These are phyloP conservation scores for Brachionus paranguensis DNA, from an alignment of 1,140 invertebrate genomes.

Conservation along the genomic window DNA sequence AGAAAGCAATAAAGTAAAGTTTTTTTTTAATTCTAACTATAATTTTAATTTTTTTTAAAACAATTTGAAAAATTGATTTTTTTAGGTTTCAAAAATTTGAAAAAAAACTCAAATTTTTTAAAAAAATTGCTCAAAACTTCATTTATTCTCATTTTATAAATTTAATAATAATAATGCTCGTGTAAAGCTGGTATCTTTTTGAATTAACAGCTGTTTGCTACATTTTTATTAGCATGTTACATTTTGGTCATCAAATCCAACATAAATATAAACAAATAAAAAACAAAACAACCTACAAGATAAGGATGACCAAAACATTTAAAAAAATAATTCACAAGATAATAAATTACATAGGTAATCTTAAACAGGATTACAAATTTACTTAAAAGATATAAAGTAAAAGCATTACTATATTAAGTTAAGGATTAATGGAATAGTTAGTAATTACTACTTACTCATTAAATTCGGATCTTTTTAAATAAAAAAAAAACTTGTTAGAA, in stretches of 20 bases:
- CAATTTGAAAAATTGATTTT: no score
- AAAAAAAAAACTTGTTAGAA: slow-evolving; percentile 25
- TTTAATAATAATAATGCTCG: no score
- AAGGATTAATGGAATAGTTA: not conserved
- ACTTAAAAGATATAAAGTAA: slow-evolving; percentile 71
- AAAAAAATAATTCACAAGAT: not conserved
- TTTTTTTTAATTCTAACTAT: no score
- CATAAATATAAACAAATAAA: not conserved
- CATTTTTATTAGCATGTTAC: not conserved
- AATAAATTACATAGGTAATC: slow-evolving; percentile 41
- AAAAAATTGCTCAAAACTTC: not conserved
- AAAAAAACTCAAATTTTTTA: no score
- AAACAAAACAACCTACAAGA: not conserved
- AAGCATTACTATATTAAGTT: not conserved
- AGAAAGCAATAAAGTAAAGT: not conserved
- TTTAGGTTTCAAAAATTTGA: not conserved
- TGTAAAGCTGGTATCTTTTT: no score
- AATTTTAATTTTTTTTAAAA: no score
- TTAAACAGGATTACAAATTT: slow-evolving; percentile 49
- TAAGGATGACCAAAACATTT: not conserved
- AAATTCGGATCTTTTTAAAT: not conserved
- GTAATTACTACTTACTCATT: slow-evolving; percentile 30
- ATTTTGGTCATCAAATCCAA: not conserved
- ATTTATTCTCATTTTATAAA: not conserved
- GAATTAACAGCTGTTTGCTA: not conserved